These are phyloP conservation scores for Ammodytes dubius DNA, from an alignment of 2,113 vertebrate genomes.

Conservation along the genomic window DNA sequence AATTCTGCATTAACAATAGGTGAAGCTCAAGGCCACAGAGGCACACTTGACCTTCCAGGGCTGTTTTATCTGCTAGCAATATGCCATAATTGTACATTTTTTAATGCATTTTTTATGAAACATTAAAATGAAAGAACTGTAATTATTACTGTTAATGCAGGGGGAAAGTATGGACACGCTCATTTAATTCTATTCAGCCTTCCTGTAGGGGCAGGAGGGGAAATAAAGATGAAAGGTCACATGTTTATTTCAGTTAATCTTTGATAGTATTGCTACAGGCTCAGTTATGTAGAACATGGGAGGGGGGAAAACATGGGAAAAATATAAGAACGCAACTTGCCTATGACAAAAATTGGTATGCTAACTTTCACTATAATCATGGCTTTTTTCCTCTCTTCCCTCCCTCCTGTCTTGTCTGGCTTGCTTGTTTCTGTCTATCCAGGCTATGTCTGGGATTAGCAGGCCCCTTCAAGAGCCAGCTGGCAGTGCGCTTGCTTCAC, in stretches of 20 bases:
- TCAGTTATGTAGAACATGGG: constrained; percentile 18
- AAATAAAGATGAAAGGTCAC: not conserved
- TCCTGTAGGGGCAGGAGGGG: not conserved
- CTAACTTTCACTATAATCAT: not conserved
- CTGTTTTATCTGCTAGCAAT: not conserved
- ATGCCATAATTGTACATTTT: not conserved
- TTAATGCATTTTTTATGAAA: not conserved
- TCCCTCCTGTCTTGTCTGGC: constrained; percentile 21
- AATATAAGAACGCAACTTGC: not conserved
- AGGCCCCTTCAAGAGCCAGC: constrained; percentile 89
- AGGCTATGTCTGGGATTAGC: constrained; percentile 89
- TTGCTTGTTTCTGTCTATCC: not conserved
- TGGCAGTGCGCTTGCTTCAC: constrained; percentile 90
- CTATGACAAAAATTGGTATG: constrained; percentile 1
- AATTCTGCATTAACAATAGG: not conserved
- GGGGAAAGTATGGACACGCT: not conserved
- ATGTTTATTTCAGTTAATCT: constrained; percentile 4
- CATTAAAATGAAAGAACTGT: not conserved
- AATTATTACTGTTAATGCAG: not conserved
- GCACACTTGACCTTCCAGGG: constrained; percentile 3
- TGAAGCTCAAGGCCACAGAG: constrained; percentile 22
- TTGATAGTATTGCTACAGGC: not conserved
- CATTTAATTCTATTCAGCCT: constrained; percentile 1
- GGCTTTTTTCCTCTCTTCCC: not conserved
- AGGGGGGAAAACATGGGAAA: not conserved